phyloP scores from a whole-genome alignment of 2,888 invertebrate species.

The Osmoderma eremita region DNA sequence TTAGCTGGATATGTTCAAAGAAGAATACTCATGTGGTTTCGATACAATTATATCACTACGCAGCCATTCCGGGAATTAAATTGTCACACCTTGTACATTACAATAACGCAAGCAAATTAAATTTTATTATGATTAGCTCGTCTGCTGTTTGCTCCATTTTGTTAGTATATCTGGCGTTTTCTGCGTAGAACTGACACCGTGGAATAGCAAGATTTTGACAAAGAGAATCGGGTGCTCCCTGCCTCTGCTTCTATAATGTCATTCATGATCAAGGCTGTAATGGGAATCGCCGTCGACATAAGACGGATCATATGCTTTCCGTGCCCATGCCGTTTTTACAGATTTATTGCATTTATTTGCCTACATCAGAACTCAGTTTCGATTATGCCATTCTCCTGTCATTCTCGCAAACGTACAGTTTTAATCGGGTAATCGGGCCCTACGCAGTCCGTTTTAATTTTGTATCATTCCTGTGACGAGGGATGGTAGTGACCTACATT shows the following conservation, averaged over 20 bases:
- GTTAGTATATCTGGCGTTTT: constrained; percentile 9
- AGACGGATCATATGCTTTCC: constrained; percentile 30
- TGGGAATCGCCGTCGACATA: constrained; percentile 19
- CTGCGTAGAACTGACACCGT: not conserved
- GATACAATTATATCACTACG: too few species aligned
- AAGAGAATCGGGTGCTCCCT: constrained; percentile 7
- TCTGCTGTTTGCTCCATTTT: not conserved
- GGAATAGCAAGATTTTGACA: not conserved
- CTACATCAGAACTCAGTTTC: constrained; percentile 33
- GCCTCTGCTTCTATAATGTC: constrained; percentile 38
- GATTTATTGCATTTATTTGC: constrained; percentile 41
- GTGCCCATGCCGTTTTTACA: constrained; percentile 22
- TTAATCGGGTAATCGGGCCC: constrained; percentile 2
- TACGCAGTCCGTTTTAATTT: not conserved
- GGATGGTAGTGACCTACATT: not conserved
- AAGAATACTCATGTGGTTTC: too few species aligned
- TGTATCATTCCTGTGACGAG: not conserved
- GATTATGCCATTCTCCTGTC: constrained; percentile 9
- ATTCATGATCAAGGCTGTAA: constrained; percentile 29
- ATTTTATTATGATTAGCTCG: too few species aligned
- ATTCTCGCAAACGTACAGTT: constrained; percentile 15
- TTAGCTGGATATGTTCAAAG: too few species aligned
- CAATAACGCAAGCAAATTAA: too few species aligned
- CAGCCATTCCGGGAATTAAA: too few species aligned
- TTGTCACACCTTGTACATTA: too few species aligned